Evolutionary conservation across 2,113 vertebrate species (phyloP).

Genomic region (Microtus montanus): DNA sequence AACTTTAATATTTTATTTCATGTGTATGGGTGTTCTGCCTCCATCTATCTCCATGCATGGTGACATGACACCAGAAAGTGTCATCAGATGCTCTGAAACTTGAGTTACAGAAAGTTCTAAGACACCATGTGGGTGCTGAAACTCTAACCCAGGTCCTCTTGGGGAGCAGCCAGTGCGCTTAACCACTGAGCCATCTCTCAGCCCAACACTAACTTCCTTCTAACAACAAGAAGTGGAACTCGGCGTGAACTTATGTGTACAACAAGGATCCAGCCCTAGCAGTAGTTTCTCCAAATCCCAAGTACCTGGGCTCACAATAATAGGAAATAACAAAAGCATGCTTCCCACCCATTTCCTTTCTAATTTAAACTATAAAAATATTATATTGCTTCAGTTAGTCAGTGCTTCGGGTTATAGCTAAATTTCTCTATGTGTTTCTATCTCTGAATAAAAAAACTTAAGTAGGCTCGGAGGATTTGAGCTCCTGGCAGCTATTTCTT

Average conservation of each 20-base stretch:
- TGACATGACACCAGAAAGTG: background rate
- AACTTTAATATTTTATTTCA: background rate
- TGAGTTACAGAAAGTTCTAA: background rate
- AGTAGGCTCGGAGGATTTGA: background rate
- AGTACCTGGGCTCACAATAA: background rate
- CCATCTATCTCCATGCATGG: background rate
- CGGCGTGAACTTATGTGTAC: background rate
- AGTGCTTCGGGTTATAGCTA: constrained; percentile 9
- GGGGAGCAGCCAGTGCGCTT: background rate
- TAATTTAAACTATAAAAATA: constrained; percentile 43
- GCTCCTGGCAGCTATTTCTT: background rate
- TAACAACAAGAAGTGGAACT: background rate
- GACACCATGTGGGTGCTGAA: background rate
- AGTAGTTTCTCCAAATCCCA: background rate
- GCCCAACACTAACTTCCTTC: background rate
- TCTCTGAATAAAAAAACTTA: background rate
- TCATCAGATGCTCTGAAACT: background rate
- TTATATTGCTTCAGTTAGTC: constrained; percentile 25
- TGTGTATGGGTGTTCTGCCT: background rate
- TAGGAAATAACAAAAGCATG: constrained; percentile 37
- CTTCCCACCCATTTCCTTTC: background rate
- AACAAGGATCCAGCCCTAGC: background rate
- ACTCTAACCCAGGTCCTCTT: background rate
- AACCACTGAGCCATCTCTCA: background rate
- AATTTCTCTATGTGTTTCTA: constrained; percentile 39